Conservation (phyloP, 2,113 vertebrate genomes). For the Deroptyus accipitrinus region DNA sequence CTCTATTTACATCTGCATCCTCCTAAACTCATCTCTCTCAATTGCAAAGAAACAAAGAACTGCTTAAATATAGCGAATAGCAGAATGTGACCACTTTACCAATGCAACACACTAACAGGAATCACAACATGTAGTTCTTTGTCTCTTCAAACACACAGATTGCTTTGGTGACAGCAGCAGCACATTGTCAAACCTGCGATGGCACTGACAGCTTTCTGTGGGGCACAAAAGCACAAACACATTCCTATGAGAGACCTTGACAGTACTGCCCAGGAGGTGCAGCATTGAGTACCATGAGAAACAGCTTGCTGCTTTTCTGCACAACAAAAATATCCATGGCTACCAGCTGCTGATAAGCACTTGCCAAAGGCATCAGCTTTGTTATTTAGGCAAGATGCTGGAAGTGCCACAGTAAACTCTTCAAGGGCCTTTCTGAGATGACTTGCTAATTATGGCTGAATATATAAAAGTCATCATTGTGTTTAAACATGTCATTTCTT, state of each 20-base stretch:
- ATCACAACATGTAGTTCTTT: background rate
- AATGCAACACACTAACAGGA: background rate
- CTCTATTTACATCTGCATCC: background rate
- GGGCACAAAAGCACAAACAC: background rate
- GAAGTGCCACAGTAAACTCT: background rate
- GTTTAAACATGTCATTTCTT: background rate
- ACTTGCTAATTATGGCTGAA: background rate
- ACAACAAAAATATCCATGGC: background rate
- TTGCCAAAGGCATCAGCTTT: background rate
- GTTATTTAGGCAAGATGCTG: background rate
- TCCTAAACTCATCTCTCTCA: background rate
- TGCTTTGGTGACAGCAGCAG: background rate
- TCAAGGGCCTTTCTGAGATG: background rate
- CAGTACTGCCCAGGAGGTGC: background rate
- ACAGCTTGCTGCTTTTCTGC: conserved; percentile 16
- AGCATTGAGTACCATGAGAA: background rate
- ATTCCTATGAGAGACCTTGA: background rate
- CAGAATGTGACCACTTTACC: background rate
- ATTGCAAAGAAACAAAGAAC: background rate
- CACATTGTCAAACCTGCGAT: accelerated
- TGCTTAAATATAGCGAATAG: background rate
- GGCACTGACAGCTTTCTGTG: background rate
- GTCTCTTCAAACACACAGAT: background rate
- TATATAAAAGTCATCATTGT: background rate
- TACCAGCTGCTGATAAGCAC: background rate